Evolutionary conservation across 53 echinoderm and acorn worm species (phyloP).

Genomic region (Hippasteria phrygiana): DNA sequence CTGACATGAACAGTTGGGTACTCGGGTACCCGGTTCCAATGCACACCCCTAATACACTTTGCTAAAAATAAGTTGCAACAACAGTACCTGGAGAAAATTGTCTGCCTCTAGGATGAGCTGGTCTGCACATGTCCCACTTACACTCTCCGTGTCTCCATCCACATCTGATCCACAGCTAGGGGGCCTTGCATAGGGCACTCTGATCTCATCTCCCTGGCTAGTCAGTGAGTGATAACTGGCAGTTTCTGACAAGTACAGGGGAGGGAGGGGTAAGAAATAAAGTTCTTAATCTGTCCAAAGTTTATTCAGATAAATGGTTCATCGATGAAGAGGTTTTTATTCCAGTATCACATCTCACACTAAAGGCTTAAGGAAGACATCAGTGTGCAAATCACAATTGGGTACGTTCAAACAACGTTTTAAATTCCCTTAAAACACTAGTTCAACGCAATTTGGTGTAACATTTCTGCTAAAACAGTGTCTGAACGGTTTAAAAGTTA

Average conservation of each 20-base stretch:
- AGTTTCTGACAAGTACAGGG: conserved; percentile 16
- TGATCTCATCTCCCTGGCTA: conserved; percentile 33
- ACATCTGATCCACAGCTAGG: conserved; percentile 62
- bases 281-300: background rate
- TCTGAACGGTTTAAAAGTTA: too few relatives aligned
- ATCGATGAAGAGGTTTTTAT: background rate
- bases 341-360: too few relatives aligned
- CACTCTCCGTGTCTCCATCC: conserved; percentile 53
- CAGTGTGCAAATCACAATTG: too few relatives aligned
- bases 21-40: too few relatives aligned
- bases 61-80: too few relatives aligned
- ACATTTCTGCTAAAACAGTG: too few relatives aligned
- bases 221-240: conserved; percentile 62
- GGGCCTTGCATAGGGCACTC: conserved; percentile 46
- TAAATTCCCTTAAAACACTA: too few relatives aligned
- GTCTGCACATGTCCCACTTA: conserved; percentile 55
- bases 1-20: too few relatives aligned
- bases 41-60: too few relatives aligned
- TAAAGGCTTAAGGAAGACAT: too few relatives aligned
- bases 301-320: background rate
- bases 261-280: background rate
- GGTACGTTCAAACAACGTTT: too few relatives aligned
- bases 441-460: too few relatives aligned
- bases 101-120: conserved; percentile 62
- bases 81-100: conserved; percentile 55